Conservation (phyloP, 2,113 vertebrate species). For the Centropus unirufus region DNA sequence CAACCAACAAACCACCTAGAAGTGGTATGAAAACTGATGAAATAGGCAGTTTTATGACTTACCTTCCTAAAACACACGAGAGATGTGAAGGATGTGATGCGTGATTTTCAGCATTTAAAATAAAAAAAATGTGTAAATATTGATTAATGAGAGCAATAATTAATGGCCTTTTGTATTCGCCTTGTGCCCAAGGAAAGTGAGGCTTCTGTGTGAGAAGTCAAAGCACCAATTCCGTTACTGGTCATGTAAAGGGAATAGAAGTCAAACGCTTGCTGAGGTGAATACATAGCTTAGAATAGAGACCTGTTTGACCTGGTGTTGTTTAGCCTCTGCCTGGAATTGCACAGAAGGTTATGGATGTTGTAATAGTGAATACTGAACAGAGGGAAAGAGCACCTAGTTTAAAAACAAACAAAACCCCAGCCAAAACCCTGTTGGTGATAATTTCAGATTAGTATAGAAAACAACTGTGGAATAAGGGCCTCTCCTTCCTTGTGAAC, state of each 20-base stretch:
- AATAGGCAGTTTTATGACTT: not conserved
- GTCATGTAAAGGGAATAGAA: not conserved
- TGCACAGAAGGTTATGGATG: not conserved
- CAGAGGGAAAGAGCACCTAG: not conserved
- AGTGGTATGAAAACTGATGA: not conserved
- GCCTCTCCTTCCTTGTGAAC: accelerated
- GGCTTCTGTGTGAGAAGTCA: not conserved
- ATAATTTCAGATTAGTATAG: not conserved
- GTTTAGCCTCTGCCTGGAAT: not conserved
- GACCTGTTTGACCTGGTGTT: not conserved
- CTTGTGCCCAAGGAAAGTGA: not conserved
- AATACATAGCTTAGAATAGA: not conserved
- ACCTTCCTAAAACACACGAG: not conserved
- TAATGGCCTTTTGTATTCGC: not conserved
- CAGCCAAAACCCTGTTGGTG: too few relatives aligned
- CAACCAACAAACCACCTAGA: not conserved
- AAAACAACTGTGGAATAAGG: not conserved
- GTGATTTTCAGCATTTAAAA: not conserved
- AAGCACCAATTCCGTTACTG: not conserved
- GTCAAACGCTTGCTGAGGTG: not conserved
- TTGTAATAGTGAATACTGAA: not conserved
- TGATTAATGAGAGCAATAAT: not conserved
- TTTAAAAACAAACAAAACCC: not conserved
- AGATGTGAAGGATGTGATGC: not conserved
- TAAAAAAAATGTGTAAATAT: not conserved